Evolutionary conservation across 2,888 invertebrate species (phyloP).

Genomic region (Emesis furor): DNA sequence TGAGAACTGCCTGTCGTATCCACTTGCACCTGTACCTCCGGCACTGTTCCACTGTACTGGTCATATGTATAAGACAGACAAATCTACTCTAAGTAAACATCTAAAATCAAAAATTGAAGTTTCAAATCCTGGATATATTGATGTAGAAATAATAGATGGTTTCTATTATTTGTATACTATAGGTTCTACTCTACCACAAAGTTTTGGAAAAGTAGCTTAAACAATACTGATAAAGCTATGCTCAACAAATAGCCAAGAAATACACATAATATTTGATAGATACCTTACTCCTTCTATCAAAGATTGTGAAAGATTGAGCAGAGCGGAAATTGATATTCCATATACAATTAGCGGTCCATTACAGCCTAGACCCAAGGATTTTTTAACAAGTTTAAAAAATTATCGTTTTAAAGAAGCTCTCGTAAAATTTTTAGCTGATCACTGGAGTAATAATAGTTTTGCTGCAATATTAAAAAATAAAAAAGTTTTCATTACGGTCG

Average conservation of each 20-base stretch:
- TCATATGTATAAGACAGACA: slow-evolving; percentile 51
- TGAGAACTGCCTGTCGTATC: slow-evolving; percentile 71
- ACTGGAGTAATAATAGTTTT: slow-evolving; percentile 76
- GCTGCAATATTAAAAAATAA: slow-evolving; percentile 56
- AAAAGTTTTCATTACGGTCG: slow-evolving; percentile 48
- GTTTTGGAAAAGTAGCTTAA: slow-evolving; percentile 61
- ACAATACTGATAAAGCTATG: slow-evolving; percentile 54
- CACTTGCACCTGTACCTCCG: slow-evolving; percentile 41
- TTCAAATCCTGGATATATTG: slow-evolving; percentile 40
- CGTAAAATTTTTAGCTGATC: slow-evolving; percentile 74
- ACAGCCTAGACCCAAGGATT: slow-evolving; percentile 76
- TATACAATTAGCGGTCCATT: slow-evolving; percentile 55
- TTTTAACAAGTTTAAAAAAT: slow-evolving; percentile 76
- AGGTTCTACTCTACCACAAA: slow-evolving; percentile 51
- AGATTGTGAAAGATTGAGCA: slow-evolving; percentile 74
- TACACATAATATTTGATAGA: slow-evolving; percentile 71
- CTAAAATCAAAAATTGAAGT: slow-evolving; percentile 50
- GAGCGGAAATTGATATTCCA: slow-evolving; percentile 56
- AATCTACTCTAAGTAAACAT: slow-evolving; percentile 51
- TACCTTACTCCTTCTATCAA: slow-evolving; percentile 73
- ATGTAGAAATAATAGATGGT: slow-evolving; percentile 66
- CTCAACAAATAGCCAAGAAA: slow-evolving; percentile 37
- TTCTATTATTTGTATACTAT: slow-evolving; percentile 61
- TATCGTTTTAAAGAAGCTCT: slow-evolving; percentile 77
- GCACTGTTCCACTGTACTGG: slow-evolving; percentile 17